Percentiles rank a stretch among this genome's conserved stretches.
Conservation (phyloP, 2,888 invertebrate species). For the Tenthredo amoena region DNA sequence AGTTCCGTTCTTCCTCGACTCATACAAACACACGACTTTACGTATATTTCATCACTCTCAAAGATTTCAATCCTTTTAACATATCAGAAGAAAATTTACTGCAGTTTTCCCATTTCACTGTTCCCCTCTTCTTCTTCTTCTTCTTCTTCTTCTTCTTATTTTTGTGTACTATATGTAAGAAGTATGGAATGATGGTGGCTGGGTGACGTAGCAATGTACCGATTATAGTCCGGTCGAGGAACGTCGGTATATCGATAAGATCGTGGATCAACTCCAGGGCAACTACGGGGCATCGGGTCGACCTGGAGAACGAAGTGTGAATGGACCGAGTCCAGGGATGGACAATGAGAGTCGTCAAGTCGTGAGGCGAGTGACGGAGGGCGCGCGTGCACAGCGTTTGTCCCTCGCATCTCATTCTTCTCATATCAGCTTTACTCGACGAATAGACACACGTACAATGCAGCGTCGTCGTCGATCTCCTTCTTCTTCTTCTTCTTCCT, state of each 20-base stretch:
- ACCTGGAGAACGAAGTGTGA: slow-evolving; percentile 16
- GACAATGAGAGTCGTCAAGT: slow-evolving; percentile 39
- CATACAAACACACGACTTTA: neutral
- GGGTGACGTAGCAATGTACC: slow-evolving; percentile 2
- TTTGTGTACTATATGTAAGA: neutral
- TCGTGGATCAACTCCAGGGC: slow-evolving; percentile 40
- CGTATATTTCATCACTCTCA: neutral
- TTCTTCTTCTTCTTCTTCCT: neutral
- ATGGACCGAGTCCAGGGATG: slow-evolving; percentile 10
- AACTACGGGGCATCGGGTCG: slow-evolving; percentile 20
- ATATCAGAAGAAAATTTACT: neutral
- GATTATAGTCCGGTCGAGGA: slow-evolving; percentile 6
- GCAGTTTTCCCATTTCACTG: neutral
- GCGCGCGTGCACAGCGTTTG: slow-evolving; percentile 38
- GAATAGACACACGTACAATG: slow-evolving; percentile 40
- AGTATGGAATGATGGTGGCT: neutral
- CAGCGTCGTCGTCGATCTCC: slow-evolving; percentile 22
- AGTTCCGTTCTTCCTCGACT: slow-evolving; percentile 26
- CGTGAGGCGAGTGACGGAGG: slow-evolving; percentile 31
- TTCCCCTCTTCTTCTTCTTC: neutral
- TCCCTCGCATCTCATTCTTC: slow-evolving; percentile 33
- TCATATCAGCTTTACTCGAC: slow-evolving; percentile 17
- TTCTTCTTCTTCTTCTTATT: neutral
- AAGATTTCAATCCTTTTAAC: neutral
- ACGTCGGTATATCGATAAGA: slow-evolving; percentile 37